These are phyloP conservation scores for Probaryconus sp. DNA, from an alignment of 1,140 invertebrate genomes.

Conservation along the genomic window DNA sequence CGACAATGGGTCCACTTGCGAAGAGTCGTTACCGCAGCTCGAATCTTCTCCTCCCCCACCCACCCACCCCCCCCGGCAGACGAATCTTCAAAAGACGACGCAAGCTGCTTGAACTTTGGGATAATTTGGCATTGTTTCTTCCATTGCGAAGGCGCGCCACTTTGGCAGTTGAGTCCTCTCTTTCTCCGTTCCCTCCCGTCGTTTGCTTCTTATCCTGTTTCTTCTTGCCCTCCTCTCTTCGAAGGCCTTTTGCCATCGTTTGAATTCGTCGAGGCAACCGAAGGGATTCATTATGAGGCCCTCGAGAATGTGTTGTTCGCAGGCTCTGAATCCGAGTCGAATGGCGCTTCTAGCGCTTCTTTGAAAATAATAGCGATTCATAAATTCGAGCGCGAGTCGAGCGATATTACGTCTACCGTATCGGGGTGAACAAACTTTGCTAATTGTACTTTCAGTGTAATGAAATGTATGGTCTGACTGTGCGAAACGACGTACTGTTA, in stretches of 20 bases:
- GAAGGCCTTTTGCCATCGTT: conserved; percentile 47
- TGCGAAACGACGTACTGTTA: conserved; percentile 27
- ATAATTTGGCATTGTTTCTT: conserved; percentile 62
- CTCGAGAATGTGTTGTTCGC: no score
- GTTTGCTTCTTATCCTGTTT: conserved; percentile 16
- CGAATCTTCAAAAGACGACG: conserved; percentile 51
- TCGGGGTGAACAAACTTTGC: conserved; percentile 44
- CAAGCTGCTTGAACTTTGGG: conserved; percentile 40
- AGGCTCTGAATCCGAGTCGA: not conserved
- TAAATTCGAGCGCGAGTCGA: conserved; percentile 23
- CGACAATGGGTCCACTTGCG: conserved; percentile 72
- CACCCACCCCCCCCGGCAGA: conserved; percentile 16
- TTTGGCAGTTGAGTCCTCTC: conserved; percentile 6
- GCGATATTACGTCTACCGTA: conserved; percentile 32
- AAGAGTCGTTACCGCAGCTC: conserved; percentile 59
- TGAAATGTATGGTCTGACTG: conserved; percentile 25
- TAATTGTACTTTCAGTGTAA: conserved; percentile 46
- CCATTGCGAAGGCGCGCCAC: conserved; percentile 30
- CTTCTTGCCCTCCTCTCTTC: conserved; percentile 13
- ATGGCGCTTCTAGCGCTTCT: conserved; percentile 22
- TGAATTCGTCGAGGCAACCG: no score
- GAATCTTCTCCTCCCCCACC: conserved; percentile 2
- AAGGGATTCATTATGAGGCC: no score
- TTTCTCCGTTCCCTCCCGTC: no score
- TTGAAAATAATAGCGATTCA: conserved; percentile 43